Base-by-base conservation (phyloP, 2,113 vertebrate species). In the Coregonus clupeaformis region DNA sequence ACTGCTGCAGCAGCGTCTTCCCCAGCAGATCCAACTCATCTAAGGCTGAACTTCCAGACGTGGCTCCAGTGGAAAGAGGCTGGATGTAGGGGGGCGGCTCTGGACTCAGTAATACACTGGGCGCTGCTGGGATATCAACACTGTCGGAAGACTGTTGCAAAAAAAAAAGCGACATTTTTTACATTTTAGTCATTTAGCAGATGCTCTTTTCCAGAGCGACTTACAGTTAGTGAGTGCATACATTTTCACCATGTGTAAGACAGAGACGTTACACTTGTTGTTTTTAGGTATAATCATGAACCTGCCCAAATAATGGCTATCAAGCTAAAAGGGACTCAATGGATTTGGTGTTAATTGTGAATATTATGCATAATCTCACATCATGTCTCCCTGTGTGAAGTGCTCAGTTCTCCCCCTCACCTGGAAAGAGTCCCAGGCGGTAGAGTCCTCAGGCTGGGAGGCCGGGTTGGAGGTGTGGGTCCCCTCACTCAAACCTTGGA, bases 401-500 rank as follows among this genome's bases (percentile, higher is more conserved):
- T 29, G 12, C 24, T 29, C 24, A 65, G 12, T 20, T 22, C 49
- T 24, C 47, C 22, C 0, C 12, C 16, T 84, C 92, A 99, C 98
- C 95, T 99, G 98, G 89, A 98, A 99, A 74, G 94, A 96, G 85
- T 98, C 96, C 98, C 98, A 99, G 2, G 91, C 89, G 16, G 89
- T 90, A 74, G 89, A 89, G 32, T 98, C 98, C 76, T 89, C 85
- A 13, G 92, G 89, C 25, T 94, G 94, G 4, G 93, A 92, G 62
- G 91, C 57, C 0, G 90, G 79, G 73, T 88, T 92, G 18, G 91
- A 86, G 42, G 81, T 82, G 63, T 95, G 90, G 25, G 93, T 89
- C 78, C 94, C 94, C 77, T 99, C 97, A 77, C 94, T 96, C 68
- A 99, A 90, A 74, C 97, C 98, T 99, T 86, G 52, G 36, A 69